phyloP scores from a whole-genome alignment of 53 echinoderm and acorn worm genomes.

The Crossaster papposus region DNA sequence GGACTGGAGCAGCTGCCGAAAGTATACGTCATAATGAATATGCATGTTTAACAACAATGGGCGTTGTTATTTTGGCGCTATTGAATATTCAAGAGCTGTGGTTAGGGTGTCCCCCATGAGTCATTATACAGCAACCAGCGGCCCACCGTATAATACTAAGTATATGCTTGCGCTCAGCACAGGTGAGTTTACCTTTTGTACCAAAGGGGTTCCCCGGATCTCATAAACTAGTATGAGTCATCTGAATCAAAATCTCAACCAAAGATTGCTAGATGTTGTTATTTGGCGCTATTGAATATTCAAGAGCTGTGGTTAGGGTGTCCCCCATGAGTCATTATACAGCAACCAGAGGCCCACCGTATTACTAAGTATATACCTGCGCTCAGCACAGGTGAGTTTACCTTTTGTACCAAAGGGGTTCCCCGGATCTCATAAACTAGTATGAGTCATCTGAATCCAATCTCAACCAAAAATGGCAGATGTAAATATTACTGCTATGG shows the following conservation, averaged over 20 bases:
- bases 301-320: background rate
- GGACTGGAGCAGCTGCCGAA: background rate
- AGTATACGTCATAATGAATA: background rate
- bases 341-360: background rate
- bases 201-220: background rate
- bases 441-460: background rate
- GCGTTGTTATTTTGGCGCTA: background rate
- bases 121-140: background rate
- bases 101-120: background rate
- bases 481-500: background rate
- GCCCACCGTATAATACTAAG: no score
- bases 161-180: background rate
- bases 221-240: background rate
- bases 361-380: background rate
- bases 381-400: background rate
- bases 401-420: background rate
- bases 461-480: background rate
- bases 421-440: background rate
- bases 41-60: background rate
- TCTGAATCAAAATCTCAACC: background rate
- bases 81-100: background rate
- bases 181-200: background rate
- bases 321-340: background rate
- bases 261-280: background rate
- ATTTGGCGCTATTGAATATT: background rate